These are phyloP conservation scores for Chloroclysta siterata DNA, from an alignment of 2,888 invertebrate genomes.

Conservation along the genomic window DNA sequence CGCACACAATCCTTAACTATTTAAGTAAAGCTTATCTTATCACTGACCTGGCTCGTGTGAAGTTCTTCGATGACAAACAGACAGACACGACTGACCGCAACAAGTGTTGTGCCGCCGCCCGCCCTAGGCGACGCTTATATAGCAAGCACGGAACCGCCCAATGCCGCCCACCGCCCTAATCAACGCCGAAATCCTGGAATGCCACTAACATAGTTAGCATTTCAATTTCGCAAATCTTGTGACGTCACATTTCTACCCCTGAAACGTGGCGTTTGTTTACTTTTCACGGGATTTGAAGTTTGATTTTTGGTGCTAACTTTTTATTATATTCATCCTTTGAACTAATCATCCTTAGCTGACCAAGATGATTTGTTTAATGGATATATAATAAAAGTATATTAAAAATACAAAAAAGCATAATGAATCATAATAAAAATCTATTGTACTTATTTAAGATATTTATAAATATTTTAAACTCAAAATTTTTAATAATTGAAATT, in stretches of 20 bases:
- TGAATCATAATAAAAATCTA: no score
- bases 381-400: no score
- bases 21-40: constrained; percentile 14
- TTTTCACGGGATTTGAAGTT: neutral
- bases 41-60: constrained; percentile 69
- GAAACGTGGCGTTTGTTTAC: constrained; percentile 10
- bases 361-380: no score
- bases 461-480: no score
- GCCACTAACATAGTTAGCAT: constrained; percentile 76
- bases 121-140: constrained; percentile 73
- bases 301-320: neutral
- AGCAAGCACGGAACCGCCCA: constrained; percentile 57
- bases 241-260: constrained; percentile 32
- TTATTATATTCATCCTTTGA: neutral
- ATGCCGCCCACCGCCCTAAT: constrained; percentile 76
- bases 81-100: constrained; percentile 61
- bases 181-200: constrained; percentile 61
- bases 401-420: no score
- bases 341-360: neutral
- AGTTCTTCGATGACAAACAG: constrained; percentile 47
- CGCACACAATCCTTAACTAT: neutral
- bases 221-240: constrained; percentile 67
- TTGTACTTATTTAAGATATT: no score
- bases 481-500: no score
- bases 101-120: constrained; percentile 78